Evolutionary conservation across 2,113 vertebrate genomes (phyloP).

Genomic region (Stomatorhinus ivindoensis): DNA sequence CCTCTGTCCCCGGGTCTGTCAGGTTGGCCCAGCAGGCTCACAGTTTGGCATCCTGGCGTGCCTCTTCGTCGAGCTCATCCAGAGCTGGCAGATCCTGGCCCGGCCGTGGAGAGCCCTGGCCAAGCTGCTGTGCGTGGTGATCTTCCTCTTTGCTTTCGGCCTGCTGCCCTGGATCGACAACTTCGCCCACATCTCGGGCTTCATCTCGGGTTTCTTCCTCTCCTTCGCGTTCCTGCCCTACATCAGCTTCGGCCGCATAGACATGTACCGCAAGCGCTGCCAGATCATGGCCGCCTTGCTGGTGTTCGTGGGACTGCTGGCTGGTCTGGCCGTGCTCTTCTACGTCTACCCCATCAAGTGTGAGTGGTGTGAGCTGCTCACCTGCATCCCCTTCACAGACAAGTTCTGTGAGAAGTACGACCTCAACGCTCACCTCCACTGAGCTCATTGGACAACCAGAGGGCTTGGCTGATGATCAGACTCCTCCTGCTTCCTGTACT

Average conservation of each 20-base stretch:
- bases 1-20: slow-evolving; percentile 70
- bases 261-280: slow-evolving; percentile 89
- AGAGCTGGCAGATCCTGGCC: slow-evolving; percentile 98
- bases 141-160: slow-evolving; percentile 93
- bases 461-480: neutral
- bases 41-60: slow-evolving; percentile 98
- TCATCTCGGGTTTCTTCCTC: slow-evolving; percentile 93
- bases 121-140: slow-evolving; percentile 89
- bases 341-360: slow-evolving; percentile 93
- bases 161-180: slow-evolving; percentile 98
- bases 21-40: slow-evolving; percentile 95
- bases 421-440: slow-evolving; percentile 88
- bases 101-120: slow-evolving; percentile 90
- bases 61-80: slow-evolving; percentile 95
- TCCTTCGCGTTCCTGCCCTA: slow-evolving; percentile 97
- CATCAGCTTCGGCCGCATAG: slow-evolving; percentile 81
- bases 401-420: slow-evolving; percentile 98
- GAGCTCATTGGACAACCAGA: slow-evolving; percentile 22
- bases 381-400: slow-evolving; percentile 98
- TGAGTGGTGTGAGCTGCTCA: slow-evolving; percentile 93
- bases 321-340: slow-evolving; percentile 85
- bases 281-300: slow-evolving; percentile 81
- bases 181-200: slow-evolving; percentile 92
- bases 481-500: neutral
- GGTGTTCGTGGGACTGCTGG: slow-evolving; percentile 68